phyloP scores from a whole-genome alignment of 2,888 invertebrate species.

The Ferdinandea cuprea region DNA sequence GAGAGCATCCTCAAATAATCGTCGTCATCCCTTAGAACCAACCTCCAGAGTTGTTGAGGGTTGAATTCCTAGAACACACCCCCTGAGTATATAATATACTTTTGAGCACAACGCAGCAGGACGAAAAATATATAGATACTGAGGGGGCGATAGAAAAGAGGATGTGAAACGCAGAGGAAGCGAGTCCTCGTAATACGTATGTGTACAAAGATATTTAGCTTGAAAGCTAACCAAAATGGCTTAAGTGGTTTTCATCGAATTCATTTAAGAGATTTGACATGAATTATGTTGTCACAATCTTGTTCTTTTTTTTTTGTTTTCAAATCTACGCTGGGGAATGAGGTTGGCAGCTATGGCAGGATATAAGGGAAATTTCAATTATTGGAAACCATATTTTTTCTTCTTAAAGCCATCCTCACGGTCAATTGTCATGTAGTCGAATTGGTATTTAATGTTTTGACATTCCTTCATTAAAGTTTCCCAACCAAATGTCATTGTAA shows the following conservation, averaged over 20 bases:
- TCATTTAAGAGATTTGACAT: constrained; percentile 69
- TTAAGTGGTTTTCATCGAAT: constrained; percentile 73
- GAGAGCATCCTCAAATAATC: constrained; percentile 37
- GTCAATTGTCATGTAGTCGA: no score
- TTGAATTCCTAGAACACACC: constrained; percentile 67
- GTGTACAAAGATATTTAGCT: constrained; percentile 61
- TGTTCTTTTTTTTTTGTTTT: constrained; percentile 4
- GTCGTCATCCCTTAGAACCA: constrained; percentile 20
- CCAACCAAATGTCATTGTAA: no score
- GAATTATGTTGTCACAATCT: constrained; percentile 49
- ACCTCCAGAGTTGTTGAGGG: constrained; percentile 13
- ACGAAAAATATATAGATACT: no score
- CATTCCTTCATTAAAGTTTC: no score
- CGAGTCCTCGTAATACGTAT: neutral
- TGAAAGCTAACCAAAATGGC: constrained; percentile 71
- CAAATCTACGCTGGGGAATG: neutral
- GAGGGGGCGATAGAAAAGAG: neutral
- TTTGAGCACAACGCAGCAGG: no score
- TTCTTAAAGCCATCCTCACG: no score
- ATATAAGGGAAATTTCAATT: no score
- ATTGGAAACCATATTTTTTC: no score
- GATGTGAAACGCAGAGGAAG: neutral
- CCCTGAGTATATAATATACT: constrained; percentile 18
- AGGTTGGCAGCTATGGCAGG: neutral
- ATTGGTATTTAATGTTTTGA: no score